phyloP scores from a whole-genome alignment of 1,140 invertebrate species.

The Akabosia matsudoensis region DNA sequence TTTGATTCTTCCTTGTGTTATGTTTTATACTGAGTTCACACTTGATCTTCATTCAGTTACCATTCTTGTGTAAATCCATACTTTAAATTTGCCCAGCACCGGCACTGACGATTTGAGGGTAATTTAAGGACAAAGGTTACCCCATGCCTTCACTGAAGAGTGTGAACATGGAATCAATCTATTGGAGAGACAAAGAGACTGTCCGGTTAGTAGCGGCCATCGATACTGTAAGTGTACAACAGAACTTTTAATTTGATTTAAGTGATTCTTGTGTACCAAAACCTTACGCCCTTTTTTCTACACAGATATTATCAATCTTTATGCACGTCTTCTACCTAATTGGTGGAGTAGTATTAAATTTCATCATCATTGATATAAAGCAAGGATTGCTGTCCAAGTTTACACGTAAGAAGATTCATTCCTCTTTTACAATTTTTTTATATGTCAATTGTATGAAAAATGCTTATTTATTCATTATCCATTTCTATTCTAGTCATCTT shows the following conservation, averaged over 20 bases:
- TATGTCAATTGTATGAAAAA: no score
- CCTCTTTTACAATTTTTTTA: neutral
- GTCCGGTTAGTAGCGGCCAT: slow-evolving; percentile 18
- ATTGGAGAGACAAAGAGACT: slow-evolving; percentile 29
- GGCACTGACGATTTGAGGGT: no score
- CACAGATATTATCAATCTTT: slow-evolving; percentile 28
- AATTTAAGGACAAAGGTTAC: no score
- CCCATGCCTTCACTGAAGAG: no score
- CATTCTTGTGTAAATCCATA: no score
- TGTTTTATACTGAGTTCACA: no score
- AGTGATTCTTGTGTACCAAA: neutral
- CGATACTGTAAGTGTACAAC: slow-evolving; percentile 21
- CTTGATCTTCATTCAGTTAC: no score
- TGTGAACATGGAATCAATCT: slow-evolving; percentile 13
- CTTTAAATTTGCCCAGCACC: no score
- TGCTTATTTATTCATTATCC: neutral
- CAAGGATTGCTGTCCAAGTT: slow-evolving; percentile 30
- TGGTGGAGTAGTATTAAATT: slow-evolving; percentile 21
- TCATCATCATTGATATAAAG: slow-evolving; percentile 27
- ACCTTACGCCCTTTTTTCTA: neutral
- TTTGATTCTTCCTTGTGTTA: no score
- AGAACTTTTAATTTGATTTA: neutral
- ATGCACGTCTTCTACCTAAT: slow-evolving; percentile 28
- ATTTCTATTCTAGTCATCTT: slow-evolving; percentile 32
- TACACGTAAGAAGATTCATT: neutral